phyloP scores from a whole-genome alignment of 2,888 invertebrate genomes.

The Euphydryas editha region DNA sequence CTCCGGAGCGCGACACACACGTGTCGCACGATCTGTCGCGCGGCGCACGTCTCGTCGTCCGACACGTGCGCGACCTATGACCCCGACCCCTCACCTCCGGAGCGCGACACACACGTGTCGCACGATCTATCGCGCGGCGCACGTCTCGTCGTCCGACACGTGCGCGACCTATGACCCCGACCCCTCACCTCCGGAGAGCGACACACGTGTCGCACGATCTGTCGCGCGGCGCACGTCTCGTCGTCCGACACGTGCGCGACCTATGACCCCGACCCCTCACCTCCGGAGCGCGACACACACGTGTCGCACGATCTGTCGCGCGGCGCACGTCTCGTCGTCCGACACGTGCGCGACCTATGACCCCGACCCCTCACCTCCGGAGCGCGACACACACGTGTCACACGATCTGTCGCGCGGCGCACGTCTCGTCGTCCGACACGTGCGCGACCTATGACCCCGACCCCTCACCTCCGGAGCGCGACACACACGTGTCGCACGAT shows the following conservation, averaged over 20 bases:
- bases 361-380: slow-evolving; percentile 88
- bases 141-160: not conserved
- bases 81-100: too few species aligned
- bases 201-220: slow-evolving; percentile 95
- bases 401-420: slow-evolving; percentile 94
- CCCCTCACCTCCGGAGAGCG: slow-evolving; percentile 87
- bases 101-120: too few species aligned
- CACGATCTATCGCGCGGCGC: not conserved
- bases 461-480: too few species aligned
- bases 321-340: not conserved
- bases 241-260: too few species aligned
- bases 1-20: slow-evolving; percentile 94
- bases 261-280: too few species aligned
- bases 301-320: too few species aligned
- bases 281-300: too few species aligned
- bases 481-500: too few species aligned
- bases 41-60: slow-evolving; percentile 89
- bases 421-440: slow-evolving; percentile 83
- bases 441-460: too few species aligned
- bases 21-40: slow-evolving; percentile 94
- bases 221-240: slow-evolving; percentile 94
- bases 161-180: not conserved
- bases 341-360: not conserved
- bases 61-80: too few species aligned
- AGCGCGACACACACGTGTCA: slow-evolving; percentile 95